These are phyloP conservation scores for Euleptes europaea DNA, from an alignment of 2,113 vertebrate genomes.

Conservation along the genomic window DNA sequence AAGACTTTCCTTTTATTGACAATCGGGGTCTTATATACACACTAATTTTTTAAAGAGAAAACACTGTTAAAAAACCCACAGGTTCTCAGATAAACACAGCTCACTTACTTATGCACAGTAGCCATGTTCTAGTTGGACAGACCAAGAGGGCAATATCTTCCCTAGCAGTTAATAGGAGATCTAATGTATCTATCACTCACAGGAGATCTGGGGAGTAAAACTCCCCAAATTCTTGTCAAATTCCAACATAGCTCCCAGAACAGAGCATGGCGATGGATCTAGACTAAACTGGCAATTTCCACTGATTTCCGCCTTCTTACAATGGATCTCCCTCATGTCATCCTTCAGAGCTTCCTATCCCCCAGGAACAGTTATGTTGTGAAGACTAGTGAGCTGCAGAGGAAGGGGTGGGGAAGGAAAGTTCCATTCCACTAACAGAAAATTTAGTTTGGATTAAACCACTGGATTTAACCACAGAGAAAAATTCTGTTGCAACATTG, in stretches of 20 bases:
- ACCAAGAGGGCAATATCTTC: neutral
- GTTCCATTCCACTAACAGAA: too few relatives aligned
- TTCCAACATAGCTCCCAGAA: neutral
- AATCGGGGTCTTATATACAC: neutral
- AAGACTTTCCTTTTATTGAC: neutral
- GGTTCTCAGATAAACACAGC: neutral
- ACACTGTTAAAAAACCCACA: neutral
- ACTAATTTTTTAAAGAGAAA: neutral
- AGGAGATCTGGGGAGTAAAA: neutral
- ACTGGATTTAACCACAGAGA: too few relatives aligned
- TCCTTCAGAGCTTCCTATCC: too few relatives aligned
- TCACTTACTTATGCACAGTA: neutral
- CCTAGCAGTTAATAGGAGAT: neutral
- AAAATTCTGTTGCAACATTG: too few relatives aligned
- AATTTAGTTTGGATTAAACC: too few relatives aligned
- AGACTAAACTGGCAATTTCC: too few relatives aligned
- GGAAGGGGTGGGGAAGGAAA: too few relatives aligned
- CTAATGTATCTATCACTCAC: neutral
- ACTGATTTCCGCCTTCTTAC: too few relatives aligned
- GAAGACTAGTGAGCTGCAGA: too few relatives aligned
- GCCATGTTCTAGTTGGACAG: neutral
- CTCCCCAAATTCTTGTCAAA: neutral
- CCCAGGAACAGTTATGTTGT: too few relatives aligned
- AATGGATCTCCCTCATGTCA: too few relatives aligned
- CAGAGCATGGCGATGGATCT: neutral